A percentile compares a stretch with the other conserved stretches of the same genome.
These are phyloP conservation scores for Drosophila meridionalis DNA, from an alignment of 2,888 invertebrate genomes.

Conservation along the genomic window DNA sequence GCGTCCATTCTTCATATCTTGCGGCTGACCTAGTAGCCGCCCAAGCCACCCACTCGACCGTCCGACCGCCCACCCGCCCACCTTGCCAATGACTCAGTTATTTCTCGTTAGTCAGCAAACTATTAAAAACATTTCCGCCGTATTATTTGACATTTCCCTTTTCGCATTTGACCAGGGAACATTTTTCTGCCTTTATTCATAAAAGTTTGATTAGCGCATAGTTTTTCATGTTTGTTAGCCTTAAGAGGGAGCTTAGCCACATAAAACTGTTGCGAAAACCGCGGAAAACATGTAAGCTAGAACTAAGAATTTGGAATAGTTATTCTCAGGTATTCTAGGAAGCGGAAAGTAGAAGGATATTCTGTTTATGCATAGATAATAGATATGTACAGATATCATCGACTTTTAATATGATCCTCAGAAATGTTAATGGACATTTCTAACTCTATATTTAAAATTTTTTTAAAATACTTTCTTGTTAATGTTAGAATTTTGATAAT, in stretches of 20 bases:
- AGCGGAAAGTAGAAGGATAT: neutral
- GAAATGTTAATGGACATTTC: too few species aligned
- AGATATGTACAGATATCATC: too few species aligned
- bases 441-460: too few species aligned
- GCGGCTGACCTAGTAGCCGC: conserved; percentile 21
- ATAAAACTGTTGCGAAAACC: neutral
- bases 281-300: neutral
- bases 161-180: conserved; percentile 19
- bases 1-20: conserved; percentile 22
- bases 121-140: conserved; percentile 40
- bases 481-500: neutral
- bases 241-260: neutral
- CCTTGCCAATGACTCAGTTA: conserved; percentile 9
- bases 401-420: too few species aligned
- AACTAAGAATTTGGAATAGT: neutral
- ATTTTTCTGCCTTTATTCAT: neutral
- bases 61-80: neutral
- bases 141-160: conserved; percentile 19
- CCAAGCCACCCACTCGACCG: neutral
- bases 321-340: neutral
- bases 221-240: neutral
- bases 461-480: neutral
- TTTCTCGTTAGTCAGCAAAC: conserved; percentile 33
- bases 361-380: too few species aligned
- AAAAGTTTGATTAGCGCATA: neutral